These are phyloP conservation scores for Quadroppia sp. DNA, from an alignment of 2,888 invertebrate genomes.

Conservation along the genomic window DNA sequence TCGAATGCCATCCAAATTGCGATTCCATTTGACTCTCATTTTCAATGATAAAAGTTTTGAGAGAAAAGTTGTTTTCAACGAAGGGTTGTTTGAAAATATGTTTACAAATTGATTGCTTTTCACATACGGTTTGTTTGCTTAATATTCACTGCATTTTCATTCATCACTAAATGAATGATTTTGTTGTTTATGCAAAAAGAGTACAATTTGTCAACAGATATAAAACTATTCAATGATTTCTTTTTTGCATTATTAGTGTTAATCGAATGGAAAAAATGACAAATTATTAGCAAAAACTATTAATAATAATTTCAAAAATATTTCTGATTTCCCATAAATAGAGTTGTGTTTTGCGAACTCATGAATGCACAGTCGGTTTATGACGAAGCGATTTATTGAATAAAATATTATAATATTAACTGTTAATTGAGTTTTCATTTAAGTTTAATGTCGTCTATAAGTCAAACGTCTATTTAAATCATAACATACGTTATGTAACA, in stretches of 20 bases:
- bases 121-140: slow-evolving; percentile 10
- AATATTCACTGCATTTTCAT: not conserved
- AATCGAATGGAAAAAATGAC: slow-evolving; percentile 5
- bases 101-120: not conserved
- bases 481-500: not conserved
- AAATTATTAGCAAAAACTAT: slow-evolving; percentile 15
- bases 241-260: not conserved
- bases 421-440: not conserved
- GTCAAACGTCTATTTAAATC: not conserved
- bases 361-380: not conserved
- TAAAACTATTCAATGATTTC: too few species aligned
- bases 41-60: not conserved
- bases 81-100: not conserved
- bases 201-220: not conserved
- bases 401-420: not conserved
- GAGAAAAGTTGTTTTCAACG: not conserved
- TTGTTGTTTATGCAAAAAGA: not conserved
- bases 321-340: not conserved
- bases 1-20: slow-evolving; percentile 37
- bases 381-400: slow-evolving; percentile 31
- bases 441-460: slow-evolving; percentile 4
- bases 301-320: not conserved
- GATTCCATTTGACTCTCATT: slow-evolving; percentile 36
- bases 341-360: slow-evolving; percentile 9
- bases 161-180: slow-evolving; percentile 33